phyloP scores from a whole-genome alignment of 2,797 vertebrate species.

The Myripristis jacobus region DNA sequence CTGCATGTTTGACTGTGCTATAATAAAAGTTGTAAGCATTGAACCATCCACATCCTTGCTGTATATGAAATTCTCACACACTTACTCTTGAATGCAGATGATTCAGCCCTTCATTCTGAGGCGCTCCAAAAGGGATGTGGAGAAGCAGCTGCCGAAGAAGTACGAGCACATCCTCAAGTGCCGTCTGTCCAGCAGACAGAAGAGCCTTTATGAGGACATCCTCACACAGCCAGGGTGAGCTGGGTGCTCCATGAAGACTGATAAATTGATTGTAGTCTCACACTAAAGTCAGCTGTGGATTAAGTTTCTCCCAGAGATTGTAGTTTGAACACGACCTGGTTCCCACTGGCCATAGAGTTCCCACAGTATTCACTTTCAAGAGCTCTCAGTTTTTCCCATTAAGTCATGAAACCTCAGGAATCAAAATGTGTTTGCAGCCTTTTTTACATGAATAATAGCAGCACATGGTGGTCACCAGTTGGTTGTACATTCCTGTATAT shows the following conservation, averaged over 20 bases:
- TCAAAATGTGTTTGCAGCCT: too few relatives aligned
- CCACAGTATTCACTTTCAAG: too few relatives aligned
- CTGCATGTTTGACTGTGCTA: neutral
- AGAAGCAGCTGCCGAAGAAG: slow-evolving; percentile 94
- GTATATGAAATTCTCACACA: neutral
- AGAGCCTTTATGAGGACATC: slow-evolving; percentile 92
- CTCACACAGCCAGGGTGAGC: slow-evolving; percentile 89
- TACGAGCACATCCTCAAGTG: slow-evolving; percentile 94
- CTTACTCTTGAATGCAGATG: slow-evolving; percentile 80
- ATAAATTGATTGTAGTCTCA: neutral
- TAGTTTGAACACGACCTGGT: neutral
- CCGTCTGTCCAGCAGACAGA: slow-evolving; percentile 89
- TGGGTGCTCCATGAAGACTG: neutral
- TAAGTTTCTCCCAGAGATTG: neutral
- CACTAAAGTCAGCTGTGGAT: neutral
- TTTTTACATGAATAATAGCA: too few relatives aligned
- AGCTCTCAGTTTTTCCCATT: too few relatives aligned
- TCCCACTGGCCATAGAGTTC: too few relatives aligned
- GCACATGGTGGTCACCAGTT: too few relatives aligned
- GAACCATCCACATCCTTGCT: neutral
- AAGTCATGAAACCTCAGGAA: too few relatives aligned
- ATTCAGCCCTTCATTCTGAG: slow-evolving; percentile 93
- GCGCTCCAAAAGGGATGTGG: slow-evolving; percentile 91
- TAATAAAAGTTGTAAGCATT: neutral
- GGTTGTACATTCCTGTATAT: too few relatives aligned